Base-by-base conservation (phyloP, 2,888 invertebrate genomes). In the Ichneumoninae sp. region DNA sequence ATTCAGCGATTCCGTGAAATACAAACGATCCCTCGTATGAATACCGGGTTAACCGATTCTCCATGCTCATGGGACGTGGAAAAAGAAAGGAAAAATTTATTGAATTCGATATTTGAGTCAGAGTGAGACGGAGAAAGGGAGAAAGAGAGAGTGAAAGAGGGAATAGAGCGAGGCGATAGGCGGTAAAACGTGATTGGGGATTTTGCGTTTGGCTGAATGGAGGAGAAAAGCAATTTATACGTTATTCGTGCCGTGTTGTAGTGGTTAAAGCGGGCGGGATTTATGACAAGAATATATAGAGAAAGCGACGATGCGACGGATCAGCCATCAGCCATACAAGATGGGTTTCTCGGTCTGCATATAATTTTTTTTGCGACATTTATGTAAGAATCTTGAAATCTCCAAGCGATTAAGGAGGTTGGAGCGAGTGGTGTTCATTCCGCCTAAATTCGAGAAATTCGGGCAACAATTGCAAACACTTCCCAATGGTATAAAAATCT, bases 211-310 rank as follows among this genome's bases (percentile, higher is more conserved):
- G 50, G 68, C 47, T 22, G 57, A 40, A 75, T 75, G 36, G 26
- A 36, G 40, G 47, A 22, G 16, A 8, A 81, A 47, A 68, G 63
- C 81, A 85, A 85, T 87, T 87, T 82, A 80, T 85, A 79, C 47
- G 74, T 69, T 68, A 82, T 87, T 82, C 83, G 76, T 74, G 78
- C 44, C 63, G 74, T 73, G 54, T 52, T 44, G 30, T 66, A 60
- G 19, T 66, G 33, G 36, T 40, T 13, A 16, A 69, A 60, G 22
- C 44, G 7, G 47, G 33, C 19, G 19, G 44, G 60, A 71, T 81
- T 81, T 54, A 71, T 54, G 36, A 47, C 26, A 54, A 57, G 71
- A 33, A 50, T 54, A 13, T 36, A 71, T 13, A 36, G 33, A 36
- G 19, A 40, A 71, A 44, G 26, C 54, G 36, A 19, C 36, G 33